Conservation (phyloP, 2,888 invertebrate species). For the Leucania comma region DNA sequence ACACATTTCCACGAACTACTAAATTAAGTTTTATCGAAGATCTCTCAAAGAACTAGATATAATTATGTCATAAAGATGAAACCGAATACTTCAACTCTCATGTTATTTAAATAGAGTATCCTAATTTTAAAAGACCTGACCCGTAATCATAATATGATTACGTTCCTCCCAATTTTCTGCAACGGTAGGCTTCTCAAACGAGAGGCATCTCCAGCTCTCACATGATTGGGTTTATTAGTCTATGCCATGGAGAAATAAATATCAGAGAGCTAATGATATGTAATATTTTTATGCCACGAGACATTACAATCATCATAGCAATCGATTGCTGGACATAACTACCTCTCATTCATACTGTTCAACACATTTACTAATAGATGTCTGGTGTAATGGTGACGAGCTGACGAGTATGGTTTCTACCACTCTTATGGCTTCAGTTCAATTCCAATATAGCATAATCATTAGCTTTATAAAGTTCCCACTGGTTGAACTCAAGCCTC, state of each 20-base stretch:
- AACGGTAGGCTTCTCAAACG: constrained; percentile 22
- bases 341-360: no score
- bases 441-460: neutral
- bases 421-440: neutral
- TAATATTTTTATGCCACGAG: neutral
- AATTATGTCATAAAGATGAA: no score
- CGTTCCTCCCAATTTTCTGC: constrained; percentile 52
- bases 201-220: constrained; percentile 10
- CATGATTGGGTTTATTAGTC: constrained; percentile 47
- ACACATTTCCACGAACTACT: neutral
- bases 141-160: constrained; percentile 44
- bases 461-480: no score
- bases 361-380: neutral
- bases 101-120: neutral
- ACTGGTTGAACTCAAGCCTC: no score
- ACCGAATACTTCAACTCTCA: neutral
- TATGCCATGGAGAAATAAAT: neutral
- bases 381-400: neutral
- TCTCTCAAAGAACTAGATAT: neutral
- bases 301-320: no score
- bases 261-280: neutral
- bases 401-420: neutral
- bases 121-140: constrained; percentile 28
- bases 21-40: neutral
- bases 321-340: no score